phyloP scores from a whole-genome alignment of 2,888 invertebrate species.

The Microplitis deprimator region DNA sequence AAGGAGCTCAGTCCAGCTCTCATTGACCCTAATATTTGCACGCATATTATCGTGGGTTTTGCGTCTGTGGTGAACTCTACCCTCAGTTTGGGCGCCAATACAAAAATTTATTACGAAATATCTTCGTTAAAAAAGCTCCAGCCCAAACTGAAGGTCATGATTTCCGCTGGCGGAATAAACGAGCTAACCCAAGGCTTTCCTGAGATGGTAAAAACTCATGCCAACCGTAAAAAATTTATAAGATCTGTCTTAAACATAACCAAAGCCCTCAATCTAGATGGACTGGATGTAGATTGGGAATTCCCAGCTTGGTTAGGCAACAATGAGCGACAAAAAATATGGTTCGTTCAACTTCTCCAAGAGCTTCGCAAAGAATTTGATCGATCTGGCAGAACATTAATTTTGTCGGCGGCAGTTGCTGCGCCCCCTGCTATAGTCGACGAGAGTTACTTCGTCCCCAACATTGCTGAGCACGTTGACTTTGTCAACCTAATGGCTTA shows the following conservation, averaged over 20 bases:
- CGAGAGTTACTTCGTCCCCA: slow-evolving; percentile 83
- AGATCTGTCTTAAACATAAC: slow-evolving; percentile 73
- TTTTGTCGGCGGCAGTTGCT: slow-evolving; percentile 85
- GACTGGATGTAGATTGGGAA: slow-evolving; percentile 89
- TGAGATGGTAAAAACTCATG: slow-evolving; percentile 81
- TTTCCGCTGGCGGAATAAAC: slow-evolving; percentile 81
- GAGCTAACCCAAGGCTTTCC: slow-evolving; percentile 75
- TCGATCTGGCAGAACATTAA: slow-evolving; percentile 73
- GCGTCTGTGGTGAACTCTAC: slow-evolving; percentile 77
- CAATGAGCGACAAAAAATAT: slow-evolving; percentile 76
- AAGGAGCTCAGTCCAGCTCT: slow-evolving; percentile 73
- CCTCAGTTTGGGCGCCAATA: slow-evolving; percentile 73
- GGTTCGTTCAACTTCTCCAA: slow-evolving; percentile 82
- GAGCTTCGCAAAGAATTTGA: slow-evolving; percentile 81
- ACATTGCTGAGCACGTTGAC: slow-evolving; percentile 84
- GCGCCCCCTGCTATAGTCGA: slow-evolving; percentile 84
- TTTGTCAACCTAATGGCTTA: slow-evolving; percentile 93
- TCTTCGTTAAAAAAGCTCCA: slow-evolving; percentile 76
- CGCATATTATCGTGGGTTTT: slow-evolving; percentile 87
- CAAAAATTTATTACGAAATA: slow-evolving; percentile 70
- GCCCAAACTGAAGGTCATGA: slow-evolving; percentile 81
- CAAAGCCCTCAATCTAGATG: slow-evolving; percentile 76
- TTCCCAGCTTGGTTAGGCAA: slow-evolving; percentile 79
- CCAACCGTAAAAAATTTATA: slow-evolving; percentile 79
- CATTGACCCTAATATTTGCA: slow-evolving; percentile 83